phyloP scores from a whole-genome alignment of 2,797 vertebrate genomes.

The Parauchenoglanis ngamensis region DNA sequence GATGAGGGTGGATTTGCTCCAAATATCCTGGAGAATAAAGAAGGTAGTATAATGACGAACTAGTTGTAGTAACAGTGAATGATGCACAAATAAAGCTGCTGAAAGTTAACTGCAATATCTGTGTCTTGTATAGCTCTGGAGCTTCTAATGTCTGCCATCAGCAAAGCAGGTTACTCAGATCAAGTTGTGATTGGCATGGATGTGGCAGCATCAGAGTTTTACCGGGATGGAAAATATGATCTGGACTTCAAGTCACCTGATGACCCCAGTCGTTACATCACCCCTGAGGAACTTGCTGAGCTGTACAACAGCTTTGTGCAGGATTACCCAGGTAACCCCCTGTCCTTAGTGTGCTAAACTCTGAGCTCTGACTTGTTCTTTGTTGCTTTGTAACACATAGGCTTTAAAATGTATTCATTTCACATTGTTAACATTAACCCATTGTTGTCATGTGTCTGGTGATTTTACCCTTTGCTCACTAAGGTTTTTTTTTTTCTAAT shows the following conservation, averaged over 20 bases:
- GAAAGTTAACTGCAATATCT: slow-evolving; percentile 4
- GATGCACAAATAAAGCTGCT: neutral
- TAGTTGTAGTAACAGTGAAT: neutral
- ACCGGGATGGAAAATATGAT: slow-evolving; percentile 88
- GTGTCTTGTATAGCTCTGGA: slow-evolving; percentile 80
- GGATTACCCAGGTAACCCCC: slow-evolving; percentile 84
- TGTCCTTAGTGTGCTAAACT: slow-evolving; percentile 5
- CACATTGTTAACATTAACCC: neutral
- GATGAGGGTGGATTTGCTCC: slow-evolving; percentile 96
- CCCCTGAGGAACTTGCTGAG: slow-evolving; percentile 84
- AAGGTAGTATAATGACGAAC: slow-evolving; percentile 73
- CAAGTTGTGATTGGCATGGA: slow-evolving; percentile 97
- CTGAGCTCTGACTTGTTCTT: neutral
- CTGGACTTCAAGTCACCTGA: slow-evolving; percentile 97
- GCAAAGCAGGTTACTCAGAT: slow-evolving; percentile 88
- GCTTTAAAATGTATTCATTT: neutral
- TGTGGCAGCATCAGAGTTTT: slow-evolving; percentile 94
- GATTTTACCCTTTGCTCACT: neutral
- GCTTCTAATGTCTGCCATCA: slow-evolving; percentile 85
- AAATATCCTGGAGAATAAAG: slow-evolving; percentile 95
- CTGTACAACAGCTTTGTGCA: slow-evolving; percentile 91
- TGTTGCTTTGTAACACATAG: neutral
- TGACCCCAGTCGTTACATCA: slow-evolving; percentile 86
- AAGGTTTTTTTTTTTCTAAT: neutral
- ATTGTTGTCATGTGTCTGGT: neutral